These are phyloP conservation scores for Notoglanidium macrostoma DNA, from an alignment of 2,797 vertebrate genomes.

Conservation along the genomic window DNA sequence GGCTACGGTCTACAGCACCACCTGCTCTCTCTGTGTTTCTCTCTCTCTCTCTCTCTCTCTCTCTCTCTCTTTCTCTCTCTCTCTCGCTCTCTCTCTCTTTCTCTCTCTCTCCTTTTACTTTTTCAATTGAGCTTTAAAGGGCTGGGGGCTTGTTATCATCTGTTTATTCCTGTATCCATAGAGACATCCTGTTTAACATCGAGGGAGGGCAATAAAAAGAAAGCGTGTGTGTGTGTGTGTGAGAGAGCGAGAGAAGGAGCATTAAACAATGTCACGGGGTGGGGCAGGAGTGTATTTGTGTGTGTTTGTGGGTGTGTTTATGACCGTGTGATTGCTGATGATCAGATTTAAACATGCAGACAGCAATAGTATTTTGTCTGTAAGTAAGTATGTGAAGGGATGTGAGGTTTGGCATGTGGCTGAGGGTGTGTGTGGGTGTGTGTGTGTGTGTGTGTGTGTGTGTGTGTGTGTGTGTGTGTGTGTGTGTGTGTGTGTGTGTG, in stretches of 20 bases:
- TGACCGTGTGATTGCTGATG: constrained; percentile 34
- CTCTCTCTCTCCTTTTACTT: constrained; percentile 53
- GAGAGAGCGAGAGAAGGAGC: constrained; percentile 30
- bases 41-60: constrained; percentile 48
- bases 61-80: constrained; percentile 39
- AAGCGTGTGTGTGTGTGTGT: constrained; percentile 12
- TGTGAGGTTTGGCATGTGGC: constrained; percentile 19
- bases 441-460: background rate
- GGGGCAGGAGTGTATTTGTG: constrained; percentile 32
- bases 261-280: constrained; percentile 40
- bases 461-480: background rate
- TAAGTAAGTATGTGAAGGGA: constrained; percentile 9
- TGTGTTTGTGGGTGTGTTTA: constrained; percentile 37
- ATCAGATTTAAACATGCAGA: constrained; percentile 14
- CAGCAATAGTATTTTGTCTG: constrained; percentile 22
- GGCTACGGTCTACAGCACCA: constrained; percentile 42
- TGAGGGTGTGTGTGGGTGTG: background rate
- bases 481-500: background rate
- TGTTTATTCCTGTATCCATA: constrained; percentile 85
- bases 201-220: constrained; percentile 73
- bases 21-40: constrained; percentile 41
- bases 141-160: constrained; percentile 82
- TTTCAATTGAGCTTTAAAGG: constrained; percentile 76
- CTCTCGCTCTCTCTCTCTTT: constrained; percentile 48
- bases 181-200: constrained; percentile 81